phyloP scores from a whole-genome alignment of 2,113 vertebrate species.

The Chlorocebus sabaeus region DNA sequence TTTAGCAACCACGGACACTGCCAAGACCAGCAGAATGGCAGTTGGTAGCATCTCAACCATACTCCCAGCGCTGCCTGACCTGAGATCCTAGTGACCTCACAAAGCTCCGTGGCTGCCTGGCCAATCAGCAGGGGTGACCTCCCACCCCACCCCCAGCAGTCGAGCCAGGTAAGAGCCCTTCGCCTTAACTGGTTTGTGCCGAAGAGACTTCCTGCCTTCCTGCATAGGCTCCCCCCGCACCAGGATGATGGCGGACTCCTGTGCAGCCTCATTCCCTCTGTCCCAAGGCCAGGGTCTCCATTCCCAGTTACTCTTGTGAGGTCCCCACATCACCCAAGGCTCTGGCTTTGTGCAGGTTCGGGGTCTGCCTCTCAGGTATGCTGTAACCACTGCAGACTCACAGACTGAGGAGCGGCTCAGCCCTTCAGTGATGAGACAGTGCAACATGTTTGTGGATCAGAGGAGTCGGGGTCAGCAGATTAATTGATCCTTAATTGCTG shows the following conservation, averaged over 20 bases:
- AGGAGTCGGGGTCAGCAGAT: background rate
- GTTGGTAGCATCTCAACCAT: constrained; percentile 62
- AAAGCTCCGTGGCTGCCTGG: background rate
- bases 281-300: background rate
- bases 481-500: rapidly evolving
- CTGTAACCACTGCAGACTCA: background rate
- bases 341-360: background rate
- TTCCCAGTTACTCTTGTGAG: background rate
- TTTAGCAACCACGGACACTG: constrained; percentile 10
- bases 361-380: background rate
- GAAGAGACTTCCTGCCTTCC: too few species aligned
- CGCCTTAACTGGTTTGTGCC: background rate
- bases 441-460: rapidly evolving
- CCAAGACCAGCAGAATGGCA: constrained; percentile 60
- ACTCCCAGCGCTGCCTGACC: background rate
- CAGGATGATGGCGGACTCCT: rapidly evolving
- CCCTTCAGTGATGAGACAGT: background rate
- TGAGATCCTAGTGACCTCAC: constrained; percentile 61
- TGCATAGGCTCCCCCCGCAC: background rate
- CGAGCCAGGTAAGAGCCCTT: background rate
- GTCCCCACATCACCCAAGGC: too few species aligned
- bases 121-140: constrained; percentile 56
- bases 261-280: background rate
- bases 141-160: background rate
- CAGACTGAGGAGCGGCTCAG: background rate